A percentile compares a stretch with the other conserved stretches of the same genome.
Evolutionary conservation across 2,113 vertebrate species (phyloP).

Genomic region (Protomyctophum bolini): DNA sequence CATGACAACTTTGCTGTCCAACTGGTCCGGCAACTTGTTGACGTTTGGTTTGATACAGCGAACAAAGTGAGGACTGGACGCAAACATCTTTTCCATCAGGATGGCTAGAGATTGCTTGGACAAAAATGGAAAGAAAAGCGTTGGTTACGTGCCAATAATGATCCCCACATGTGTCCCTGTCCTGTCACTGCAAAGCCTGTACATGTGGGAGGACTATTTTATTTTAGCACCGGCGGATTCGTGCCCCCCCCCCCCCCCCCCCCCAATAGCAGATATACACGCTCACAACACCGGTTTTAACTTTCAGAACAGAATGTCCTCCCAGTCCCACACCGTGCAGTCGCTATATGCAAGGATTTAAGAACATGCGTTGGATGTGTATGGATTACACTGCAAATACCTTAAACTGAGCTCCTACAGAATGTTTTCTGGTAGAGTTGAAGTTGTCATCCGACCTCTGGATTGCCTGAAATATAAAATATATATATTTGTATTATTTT

Average conservation of each 20-base stretch:
- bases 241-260: no score
- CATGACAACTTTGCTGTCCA: slow-evolving; percentile 74
- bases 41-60: slow-evolving; percentile 82
- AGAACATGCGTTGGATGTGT: no score
- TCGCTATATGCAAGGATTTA: no score
- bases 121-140: neutral
- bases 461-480: slow-evolving; percentile 23
- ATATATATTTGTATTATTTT: neutral
- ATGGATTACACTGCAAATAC: slow-evolving; percentile 45
- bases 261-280: no score
- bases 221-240: no score
- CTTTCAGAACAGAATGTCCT: no score
- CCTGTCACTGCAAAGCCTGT: no score
- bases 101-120: slow-evolving; percentile 78
- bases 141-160: neutral
- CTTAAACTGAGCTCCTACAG: slow-evolving; percentile 81
- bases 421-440: slow-evolving; percentile 79
- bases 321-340: no score
- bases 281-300: no score
- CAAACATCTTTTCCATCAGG: slow-evolving; percentile 82
- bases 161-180: neutral
- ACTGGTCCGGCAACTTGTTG: slow-evolving; percentile 66
- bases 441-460: slow-evolving; percentile 69
- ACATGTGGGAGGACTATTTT: no score
- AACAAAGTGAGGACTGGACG: slow-evolving; percentile 78